phyloP scores from a whole-genome alignment of 2,113 vertebrate species.

The Manacus vitellinus region DNA sequence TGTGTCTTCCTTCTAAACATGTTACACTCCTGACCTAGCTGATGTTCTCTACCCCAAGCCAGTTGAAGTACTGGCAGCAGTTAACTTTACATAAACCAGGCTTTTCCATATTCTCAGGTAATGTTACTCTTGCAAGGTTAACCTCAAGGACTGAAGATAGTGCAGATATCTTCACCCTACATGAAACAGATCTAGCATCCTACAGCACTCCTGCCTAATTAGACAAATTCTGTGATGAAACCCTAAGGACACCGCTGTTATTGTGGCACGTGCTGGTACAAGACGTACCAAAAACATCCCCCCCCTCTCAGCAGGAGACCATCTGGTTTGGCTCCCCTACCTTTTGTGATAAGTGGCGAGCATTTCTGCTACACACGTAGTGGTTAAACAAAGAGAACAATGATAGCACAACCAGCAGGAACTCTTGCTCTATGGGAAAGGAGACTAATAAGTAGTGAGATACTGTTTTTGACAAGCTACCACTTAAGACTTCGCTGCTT shows the following conservation, averaged over 20 bases:
- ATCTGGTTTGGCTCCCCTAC: neutral
- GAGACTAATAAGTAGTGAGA: neutral
- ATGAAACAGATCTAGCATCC: neutral
- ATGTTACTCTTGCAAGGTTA: neutral
- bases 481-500: neutral
- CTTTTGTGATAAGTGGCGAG: neutral
- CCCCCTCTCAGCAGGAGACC: neutral
- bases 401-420: neutral
- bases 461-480: neutral
- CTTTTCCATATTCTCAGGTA: neutral
- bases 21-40: too few species aligned
- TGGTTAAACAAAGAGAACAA: neutral
- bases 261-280: neutral
- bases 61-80: neutral
- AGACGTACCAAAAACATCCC: neutral
- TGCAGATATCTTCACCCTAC: neutral
- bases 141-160: neutral
- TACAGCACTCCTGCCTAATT: neutral
- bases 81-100: neutral
- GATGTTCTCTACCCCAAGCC: neutral
- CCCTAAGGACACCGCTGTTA: neutral
- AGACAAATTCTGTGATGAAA: neutral
- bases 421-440: neutral
- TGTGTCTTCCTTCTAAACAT: neutral
- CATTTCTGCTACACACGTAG: accelerated